Base-by-base conservation (phyloP, 2,797 vertebrate genomes). In the Rhyacichthys aspro region DNA sequence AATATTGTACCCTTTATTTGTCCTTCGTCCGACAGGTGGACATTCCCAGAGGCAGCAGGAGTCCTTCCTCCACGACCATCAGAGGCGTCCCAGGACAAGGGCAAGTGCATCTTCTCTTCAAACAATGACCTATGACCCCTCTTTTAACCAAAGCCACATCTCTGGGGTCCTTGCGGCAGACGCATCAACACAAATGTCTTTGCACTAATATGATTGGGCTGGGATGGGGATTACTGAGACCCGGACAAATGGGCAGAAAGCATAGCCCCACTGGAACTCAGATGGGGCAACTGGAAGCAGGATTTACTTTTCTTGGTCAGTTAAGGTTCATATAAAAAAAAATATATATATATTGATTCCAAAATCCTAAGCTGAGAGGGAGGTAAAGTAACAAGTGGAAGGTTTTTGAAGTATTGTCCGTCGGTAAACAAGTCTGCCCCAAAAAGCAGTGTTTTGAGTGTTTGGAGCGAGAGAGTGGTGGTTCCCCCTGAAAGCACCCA, bases 41-140 rank as follows among this genome's bases (percentile, higher is more conserved):
- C 15, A 57, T 61, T 64, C 18, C 46, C 3, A 16, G 23, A 67
- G 76, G 58, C 74, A 82, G 76, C 60, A 67, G 60, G 68, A 53
- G 43, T 55, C 66, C 60, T 63, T 52, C 70, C 57, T 57, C 49
- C 48, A 39, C 9, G 3, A 58, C 56, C 38, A 9, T 63, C 48
- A 38, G 43, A 47, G 41, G 17, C 1, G 12, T 19, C 15, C 1
- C 9, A 46, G 52, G 64, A 77, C 53, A 55, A 52, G 55, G 23
- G 0, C 76, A 78, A 62, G 69, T 66, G 72, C 48, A 46, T 54
- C 57, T 9, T 18, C 63, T 62, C 74, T 64, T 67, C 43, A 68
- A 61, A 70, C 59, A 28, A 8, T 43, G 66, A 68, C 72, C 71
- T 66, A 14, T 43, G 61, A 78, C 65, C 63, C 44, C 37, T 32